Percentiles rank a stretch among this genome's conserved stretches.
phyloP scores from a whole-genome alignment of 2,797 vertebrate genomes.

The Parauchenoglanis punctatus region DNA sequence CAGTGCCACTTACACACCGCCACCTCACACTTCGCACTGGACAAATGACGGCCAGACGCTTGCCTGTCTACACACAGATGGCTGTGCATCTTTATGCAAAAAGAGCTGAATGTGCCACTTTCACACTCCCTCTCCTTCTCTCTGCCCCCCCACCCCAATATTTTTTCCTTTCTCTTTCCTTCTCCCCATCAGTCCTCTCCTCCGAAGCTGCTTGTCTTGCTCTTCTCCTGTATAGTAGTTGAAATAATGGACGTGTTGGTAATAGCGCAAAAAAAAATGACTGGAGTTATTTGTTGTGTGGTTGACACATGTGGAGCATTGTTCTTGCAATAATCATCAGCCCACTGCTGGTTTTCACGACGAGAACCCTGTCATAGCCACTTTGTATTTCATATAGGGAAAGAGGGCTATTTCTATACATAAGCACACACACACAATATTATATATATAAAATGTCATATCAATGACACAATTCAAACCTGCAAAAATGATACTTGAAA shows the following conservation, averaged over 20 bases:
- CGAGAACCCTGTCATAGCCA: conserved; percentile 84
- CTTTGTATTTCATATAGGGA: conserved; percentile 82
- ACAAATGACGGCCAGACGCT: conserved; percentile 98
- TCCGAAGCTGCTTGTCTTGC: conserved; percentile 50
- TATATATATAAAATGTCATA: too few relatives aligned
- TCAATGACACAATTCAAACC: neutral
- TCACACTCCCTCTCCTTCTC: conserved; percentile 65
- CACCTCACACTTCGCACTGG: conserved; percentile 96
- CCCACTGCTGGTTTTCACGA: conserved; percentile 91
- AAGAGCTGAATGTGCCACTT: conserved; percentile 91
- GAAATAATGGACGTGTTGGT: conserved; percentile 94
- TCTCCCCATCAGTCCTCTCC: conserved; percentile 45
- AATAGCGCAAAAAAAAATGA: conserved; percentile 94
- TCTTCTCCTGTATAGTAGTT: conserved; percentile 77
- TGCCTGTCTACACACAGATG: conserved; percentile 94
- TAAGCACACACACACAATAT: neutral
- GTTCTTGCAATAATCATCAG: conserved; percentile 96
- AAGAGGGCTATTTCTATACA: neutral
- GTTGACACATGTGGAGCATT: conserved; percentile 95
- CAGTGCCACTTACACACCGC: conserved; percentile 96
- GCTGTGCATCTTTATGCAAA: conserved; percentile 84
- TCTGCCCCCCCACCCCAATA: conserved; percentile 53
- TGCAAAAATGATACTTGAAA: conserved; percentile 19
- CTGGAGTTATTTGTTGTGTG: conserved; percentile 97
- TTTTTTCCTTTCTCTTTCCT: conserved; percentile 66